phyloP scores from a whole-genome alignment of 2,797 vertebrate genomes.

The Brachymystax lenok region DNA sequence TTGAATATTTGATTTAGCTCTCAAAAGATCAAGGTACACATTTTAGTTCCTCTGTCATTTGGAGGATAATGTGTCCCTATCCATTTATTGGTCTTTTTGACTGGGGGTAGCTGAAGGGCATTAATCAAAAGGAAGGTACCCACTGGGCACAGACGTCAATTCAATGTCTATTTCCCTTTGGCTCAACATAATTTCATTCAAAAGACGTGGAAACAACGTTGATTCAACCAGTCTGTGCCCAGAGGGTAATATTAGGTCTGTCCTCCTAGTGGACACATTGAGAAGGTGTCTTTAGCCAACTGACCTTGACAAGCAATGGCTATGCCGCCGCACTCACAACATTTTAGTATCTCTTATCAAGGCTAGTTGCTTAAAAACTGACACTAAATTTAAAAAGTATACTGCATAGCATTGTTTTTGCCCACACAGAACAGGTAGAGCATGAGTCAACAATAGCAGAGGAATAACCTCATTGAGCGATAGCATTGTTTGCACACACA shows the following conservation, averaged over 20 bases:
- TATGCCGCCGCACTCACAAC: not conserved
- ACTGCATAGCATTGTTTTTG: too few species aligned
- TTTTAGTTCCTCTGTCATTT: not conserved
- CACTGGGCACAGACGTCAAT: too few species aligned
- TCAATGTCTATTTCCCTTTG: too few species aligned
- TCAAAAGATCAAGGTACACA: not conserved
- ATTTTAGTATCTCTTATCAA: not conserved
- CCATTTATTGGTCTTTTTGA: not conserved
- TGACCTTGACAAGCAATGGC: not conserved
- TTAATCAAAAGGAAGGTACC: not conserved
- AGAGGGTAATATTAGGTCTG: not conserved
- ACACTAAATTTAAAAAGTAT: not conserved
- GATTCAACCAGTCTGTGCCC: too few species aligned
- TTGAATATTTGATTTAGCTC: not conserved
- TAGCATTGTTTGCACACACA: not conserved
- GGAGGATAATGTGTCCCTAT: not conserved
- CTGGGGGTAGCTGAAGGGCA: slow-evolving; percentile 1
- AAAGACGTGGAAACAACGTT: too few species aligned
- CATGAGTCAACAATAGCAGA: not conserved
- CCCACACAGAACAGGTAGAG: not conserved
- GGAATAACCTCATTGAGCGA: not conserved
- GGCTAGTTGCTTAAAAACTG: not conserved
- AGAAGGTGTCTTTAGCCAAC: not conserved
- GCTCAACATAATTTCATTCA: not conserved
- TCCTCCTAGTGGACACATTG: slow-evolving; percentile 10